Evolutionary conservation across 2,797 vertebrate genomes (phyloP), one percentile per base, ranked within the genome.

Genomic region (Pseudomugil tenellus): DNA sequence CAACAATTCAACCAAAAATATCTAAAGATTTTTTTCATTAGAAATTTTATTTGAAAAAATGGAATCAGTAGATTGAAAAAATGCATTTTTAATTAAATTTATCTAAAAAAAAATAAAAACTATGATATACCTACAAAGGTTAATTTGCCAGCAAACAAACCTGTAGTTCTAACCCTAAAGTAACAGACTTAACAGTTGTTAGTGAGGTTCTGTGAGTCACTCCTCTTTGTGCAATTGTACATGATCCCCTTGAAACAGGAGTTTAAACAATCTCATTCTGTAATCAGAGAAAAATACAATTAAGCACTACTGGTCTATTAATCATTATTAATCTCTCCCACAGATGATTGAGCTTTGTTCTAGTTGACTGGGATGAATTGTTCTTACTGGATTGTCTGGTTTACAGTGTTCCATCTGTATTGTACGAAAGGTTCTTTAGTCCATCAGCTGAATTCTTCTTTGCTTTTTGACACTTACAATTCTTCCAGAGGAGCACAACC

Each of bases 381-480:
- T 70, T 29, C 6, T 9, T 66, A 1, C 19, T 74, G 0, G 17
- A 21, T 4, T 56, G n/a, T 76, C 23, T 55, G 43, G 63, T 58
- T 91, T 77, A 94, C 67, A 91, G 72, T 11, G 72, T 77, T 75
- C 83, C 90, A 48, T 83, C 84, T 39, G 46, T 73, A 0, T 74
- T 91, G 81, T 83, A 94, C 19, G 93, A 93, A n/a, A 92, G 92
- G 76, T 95, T 94, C n/a, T 93, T 83, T 0, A 93, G 77, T 72
- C 90, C 93, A 29, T 91, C 76, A 1, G 11, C 29, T 0, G 86
- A 77, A 51, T 85, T 59, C 52, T 52, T 74, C 49, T 85, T 83
- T 16, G 70, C 63, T 1, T 85, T 94, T 77, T 55, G 63, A 71
- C 70, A 83, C 1, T 76, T 12, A 29, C 76, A 25, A 59, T 63